Evolutionary conservation across 2,113 vertebrate species (phyloP).

Genomic region (Syngnathus scovelli): DNA sequence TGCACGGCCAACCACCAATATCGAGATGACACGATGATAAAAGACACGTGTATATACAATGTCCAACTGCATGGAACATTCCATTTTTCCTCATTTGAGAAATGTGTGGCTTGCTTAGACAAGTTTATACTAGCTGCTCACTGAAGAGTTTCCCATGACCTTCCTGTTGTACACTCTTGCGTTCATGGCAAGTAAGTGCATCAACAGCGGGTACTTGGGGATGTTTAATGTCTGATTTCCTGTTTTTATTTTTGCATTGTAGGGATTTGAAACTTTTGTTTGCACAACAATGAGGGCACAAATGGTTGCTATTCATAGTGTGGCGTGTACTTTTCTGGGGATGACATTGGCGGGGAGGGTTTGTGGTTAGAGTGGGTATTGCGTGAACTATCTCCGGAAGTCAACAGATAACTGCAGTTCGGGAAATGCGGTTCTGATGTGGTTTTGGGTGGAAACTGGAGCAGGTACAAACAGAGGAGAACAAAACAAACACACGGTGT

Average conservation of each 20-base stretch:
- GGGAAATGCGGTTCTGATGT: constrained; percentile 27
- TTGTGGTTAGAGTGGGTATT: not conserved
- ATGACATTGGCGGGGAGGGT: not conserved
- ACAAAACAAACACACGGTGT: not conserved
- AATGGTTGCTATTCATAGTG: not conserved
- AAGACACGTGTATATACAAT: not conserved
- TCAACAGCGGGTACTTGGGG: not conserved
- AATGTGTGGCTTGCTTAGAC: not conserved
- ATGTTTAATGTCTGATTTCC: not conserved
- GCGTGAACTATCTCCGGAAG: constrained; percentile 23
- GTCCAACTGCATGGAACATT: not conserved
- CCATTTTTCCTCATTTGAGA: not conserved
- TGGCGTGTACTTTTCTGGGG: not conserved
- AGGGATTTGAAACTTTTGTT: not conserved
- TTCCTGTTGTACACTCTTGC: not conserved
- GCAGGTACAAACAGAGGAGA: constrained; percentile 14
- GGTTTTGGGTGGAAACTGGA: constrained; percentile 26
- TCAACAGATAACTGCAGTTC: constrained; percentile 36
- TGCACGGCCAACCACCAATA: not conserved
- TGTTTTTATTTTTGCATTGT: not conserved
- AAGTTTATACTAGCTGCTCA: not conserved
- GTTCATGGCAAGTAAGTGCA: not conserved
- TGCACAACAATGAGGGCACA: not conserved
- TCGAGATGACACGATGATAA: not conserved
- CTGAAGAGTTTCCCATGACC: constrained; percentile 1